These are phyloP conservation scores for Xestia ashworthii DNA, from an alignment of 2,888 invertebrate species.

Conservation along the genomic window DNA sequence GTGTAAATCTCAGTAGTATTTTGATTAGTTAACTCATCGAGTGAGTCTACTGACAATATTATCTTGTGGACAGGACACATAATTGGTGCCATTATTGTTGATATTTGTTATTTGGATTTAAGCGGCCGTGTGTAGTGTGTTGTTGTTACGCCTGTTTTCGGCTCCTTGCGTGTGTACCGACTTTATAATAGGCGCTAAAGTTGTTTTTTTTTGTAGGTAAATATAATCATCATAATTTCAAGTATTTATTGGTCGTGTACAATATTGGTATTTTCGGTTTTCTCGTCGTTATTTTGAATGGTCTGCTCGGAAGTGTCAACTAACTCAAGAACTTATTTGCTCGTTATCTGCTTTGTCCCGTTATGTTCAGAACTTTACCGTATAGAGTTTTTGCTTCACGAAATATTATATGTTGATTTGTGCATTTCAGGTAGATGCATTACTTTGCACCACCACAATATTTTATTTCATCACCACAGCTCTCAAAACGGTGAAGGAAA, in stretches of 20 bases:
- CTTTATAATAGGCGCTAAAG: conserved; percentile 10
- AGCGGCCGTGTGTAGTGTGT: background rate
- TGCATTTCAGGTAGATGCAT: too few species aligned
- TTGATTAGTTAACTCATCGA: background rate
- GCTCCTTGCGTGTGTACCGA: background rate
- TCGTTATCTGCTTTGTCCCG: too few species aligned
- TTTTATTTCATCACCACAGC: too few species aligned
- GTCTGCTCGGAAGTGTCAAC: background rate
- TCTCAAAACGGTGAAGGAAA: too few species aligned
- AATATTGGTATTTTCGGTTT: too few species aligned
- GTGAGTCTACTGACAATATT: conserved; percentile 10
- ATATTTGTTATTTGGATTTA: conserved; percentile 34
- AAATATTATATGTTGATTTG: background rate
- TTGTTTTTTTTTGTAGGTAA: conserved; percentile 6
- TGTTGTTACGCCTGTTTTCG: background rate
- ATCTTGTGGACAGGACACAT: conserved; percentile 2
- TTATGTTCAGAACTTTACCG: background rate
- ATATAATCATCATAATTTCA: background rate
- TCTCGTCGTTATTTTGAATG: background rate
- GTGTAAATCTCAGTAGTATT: background rate
- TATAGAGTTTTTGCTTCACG: background rate
- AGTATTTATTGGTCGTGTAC: background rate
- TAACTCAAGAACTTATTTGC: background rate
- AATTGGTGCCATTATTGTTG: conserved; percentile 40
- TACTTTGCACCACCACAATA: too few species aligned